Percentiles rank a stretch among this genome's conserved stretches.
phyloP scores from a whole-genome alignment of 2,797 vertebrate species.

The Sylvia borin region DNA sequence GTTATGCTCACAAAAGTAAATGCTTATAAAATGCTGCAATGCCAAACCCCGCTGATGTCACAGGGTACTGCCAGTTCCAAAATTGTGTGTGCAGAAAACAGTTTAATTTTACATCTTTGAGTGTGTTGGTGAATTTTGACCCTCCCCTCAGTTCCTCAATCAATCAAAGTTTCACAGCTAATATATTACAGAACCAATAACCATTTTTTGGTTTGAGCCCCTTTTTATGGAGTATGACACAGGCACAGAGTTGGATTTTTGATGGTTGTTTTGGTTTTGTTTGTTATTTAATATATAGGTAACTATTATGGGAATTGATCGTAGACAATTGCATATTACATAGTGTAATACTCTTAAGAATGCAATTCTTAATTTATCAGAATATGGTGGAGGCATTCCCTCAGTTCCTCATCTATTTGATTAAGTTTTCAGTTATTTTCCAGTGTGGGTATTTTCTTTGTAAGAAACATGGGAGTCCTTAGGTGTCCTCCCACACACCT shows the following conservation, averaged over 20 bases:
- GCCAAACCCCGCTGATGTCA: neutral
- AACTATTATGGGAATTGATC: neutral
- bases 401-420: neutral
- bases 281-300: neutral
- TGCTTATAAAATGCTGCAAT: neutral
- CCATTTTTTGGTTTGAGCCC: neutral
- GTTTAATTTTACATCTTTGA: neutral
- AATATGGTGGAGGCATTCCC: neutral
- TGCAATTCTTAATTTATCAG: neutral
- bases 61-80: neutral
- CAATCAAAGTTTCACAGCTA: neutral
- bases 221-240: neutral
- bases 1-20: neutral
- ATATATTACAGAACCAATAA: neutral
- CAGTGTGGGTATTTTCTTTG: neutral
- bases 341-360: neutral
- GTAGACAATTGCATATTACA: neutral
- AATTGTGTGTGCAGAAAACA: neutral
- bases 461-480: slow-evolving; percentile 3
- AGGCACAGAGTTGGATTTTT: neutral
- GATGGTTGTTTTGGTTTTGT: neutral
- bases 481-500: neutral
- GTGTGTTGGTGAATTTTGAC: neutral
- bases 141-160: neutral
- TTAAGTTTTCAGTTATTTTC: slow-evolving; percentile 10